These are phyloP conservation scores for Mastacembelus armatus DNA, from an alignment of 2,797 vertebrate species.

Conservation along the genomic window DNA sequence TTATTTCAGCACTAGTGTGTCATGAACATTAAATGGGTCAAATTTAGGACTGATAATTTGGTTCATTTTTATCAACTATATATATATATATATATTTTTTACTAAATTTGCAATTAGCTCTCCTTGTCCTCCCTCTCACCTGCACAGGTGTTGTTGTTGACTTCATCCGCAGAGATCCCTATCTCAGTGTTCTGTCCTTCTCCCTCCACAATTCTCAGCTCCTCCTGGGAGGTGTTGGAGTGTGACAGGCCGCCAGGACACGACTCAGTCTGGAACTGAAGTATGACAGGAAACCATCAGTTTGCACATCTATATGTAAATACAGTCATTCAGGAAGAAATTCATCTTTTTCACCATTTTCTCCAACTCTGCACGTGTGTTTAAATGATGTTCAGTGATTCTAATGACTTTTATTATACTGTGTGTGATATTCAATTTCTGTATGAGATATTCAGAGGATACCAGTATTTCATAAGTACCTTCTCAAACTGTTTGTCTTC, in stretches of 20 bases:
- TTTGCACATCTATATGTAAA: background rate
- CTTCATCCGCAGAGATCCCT: slow-evolving; percentile 92
- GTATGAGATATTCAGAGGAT: too few relatives aligned
- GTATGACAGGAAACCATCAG: slow-evolving; percentile 21
- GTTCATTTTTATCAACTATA: background rate
- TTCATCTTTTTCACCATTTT: background rate
- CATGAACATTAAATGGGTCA: too few relatives aligned
- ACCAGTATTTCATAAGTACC: too few relatives aligned
- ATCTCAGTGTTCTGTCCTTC: slow-evolving; percentile 90
- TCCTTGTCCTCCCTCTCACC: slow-evolving; percentile 84
- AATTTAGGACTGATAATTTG: too few relatives aligned
- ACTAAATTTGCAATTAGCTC: too few relatives aligned
- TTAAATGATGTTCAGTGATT: too few relatives aligned
- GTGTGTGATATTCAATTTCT: too few relatives aligned
- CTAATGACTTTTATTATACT: background rate
- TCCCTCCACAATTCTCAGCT: slow-evolving; percentile 95
- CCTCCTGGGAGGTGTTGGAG: slow-evolving; percentile 94
- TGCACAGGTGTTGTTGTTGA: slow-evolving; percentile 97
- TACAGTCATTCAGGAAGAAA: background rate
- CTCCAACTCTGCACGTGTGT: too few relatives aligned
- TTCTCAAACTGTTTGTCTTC: slow-evolving; percentile 98
- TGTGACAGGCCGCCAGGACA: slow-evolving; percentile 87
- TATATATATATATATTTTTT: too few relatives aligned
- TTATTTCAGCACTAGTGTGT: background rate
- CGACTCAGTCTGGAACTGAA: slow-evolving; percentile 94